A percentile compares a stretch with the other conserved stretches of the same genome.
Evolutionary conservation across 2,888 invertebrate genomes (phyloP).

Genomic region (Marasmarcha lunaedactyla): DNA sequence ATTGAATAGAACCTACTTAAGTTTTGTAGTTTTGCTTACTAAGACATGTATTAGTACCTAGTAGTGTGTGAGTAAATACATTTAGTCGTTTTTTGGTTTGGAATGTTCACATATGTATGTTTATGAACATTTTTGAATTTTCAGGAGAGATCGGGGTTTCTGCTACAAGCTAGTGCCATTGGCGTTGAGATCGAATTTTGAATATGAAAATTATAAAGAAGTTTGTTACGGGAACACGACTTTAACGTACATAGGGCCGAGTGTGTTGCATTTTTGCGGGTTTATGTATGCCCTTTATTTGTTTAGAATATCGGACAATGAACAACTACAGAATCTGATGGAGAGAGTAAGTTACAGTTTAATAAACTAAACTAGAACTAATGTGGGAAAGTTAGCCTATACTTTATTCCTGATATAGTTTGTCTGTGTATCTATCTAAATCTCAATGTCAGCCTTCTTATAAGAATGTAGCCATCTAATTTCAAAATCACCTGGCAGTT

Average conservation of each 20-base stretch:
- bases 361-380: neutral
- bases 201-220: constrained; percentile 65
- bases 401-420: too few species aligned
- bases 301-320: constrained; percentile 82
- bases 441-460: too few species aligned
- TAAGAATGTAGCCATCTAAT: too few species aligned
- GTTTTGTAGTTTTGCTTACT: constrained; percentile 1
- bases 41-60: too few species aligned
- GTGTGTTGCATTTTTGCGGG: constrained; percentile 77
- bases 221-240: constrained; percentile 78
- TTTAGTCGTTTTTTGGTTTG: too few species aligned
- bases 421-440: too few species aligned
- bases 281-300: constrained; percentile 80
- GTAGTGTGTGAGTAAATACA: too few species aligned
- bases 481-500: too few species aligned
- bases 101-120: too few species aligned
- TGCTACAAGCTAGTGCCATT: constrained; percentile 69
- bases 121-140: too few species aligned
- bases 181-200: constrained; percentile 45
- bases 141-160: constrained; percentile 79
- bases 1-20: neutral
- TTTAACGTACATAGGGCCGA: constrained; percentile 81
- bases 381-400: too few species aligned
- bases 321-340: constrained; percentile 85
- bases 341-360: constrained; percentile 72